Base-by-base conservation (phyloP, 2,113 vertebrate species). In the Dromaius novaehollandiae region DNA sequence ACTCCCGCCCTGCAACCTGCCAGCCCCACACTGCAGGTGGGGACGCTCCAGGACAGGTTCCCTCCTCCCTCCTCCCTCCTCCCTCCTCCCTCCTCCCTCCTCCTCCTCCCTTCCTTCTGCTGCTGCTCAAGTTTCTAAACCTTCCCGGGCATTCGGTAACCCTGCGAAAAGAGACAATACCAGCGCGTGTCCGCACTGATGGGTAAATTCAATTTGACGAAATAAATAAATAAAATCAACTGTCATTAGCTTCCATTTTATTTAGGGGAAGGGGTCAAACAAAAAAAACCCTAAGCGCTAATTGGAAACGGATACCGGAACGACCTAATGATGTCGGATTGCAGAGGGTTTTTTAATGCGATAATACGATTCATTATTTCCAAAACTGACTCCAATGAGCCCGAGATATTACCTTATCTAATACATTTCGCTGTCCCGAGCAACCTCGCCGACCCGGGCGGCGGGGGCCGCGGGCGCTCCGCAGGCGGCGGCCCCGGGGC, bases 171-270 rank as follows among this genome's bases (percentile, higher is more conserved):
- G 70, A 95, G 65, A 95, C 93, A 96, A 86, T 90, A 96, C 64
- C 28, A 69, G 50, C 1, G 3, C 76, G 8, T 92, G 95, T 97
- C 92, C 34, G 1, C 94, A 79, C 87, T 94, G 96, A 98, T 80
- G 71, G 82, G 95, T 95, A 98, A 98, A 98, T 98, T 98, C 97
- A 98, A 98, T 98, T 98, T 98, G 98, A 98, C 73, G 97, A 98
- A 98, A 98, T 98, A 98, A 98, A 98, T 98, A 98, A 99, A 99
- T 98, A 98, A 99, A 99, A 99, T 99, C 98, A 98, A 98, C 97
- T 94, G 95, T 98, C 98, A 99, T 99, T 99, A 99, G 97, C 97
- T 98, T 97, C 94, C 86, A 98, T 98, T 98, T 98, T 97, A 98
- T 97, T 98, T 98, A 97, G 97, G 94, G 98, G 98, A 98, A 98